phyloP scores from a whole-genome alignment of 2,797 vertebrate genomes.

The Acridotheres tristis region DNA sequence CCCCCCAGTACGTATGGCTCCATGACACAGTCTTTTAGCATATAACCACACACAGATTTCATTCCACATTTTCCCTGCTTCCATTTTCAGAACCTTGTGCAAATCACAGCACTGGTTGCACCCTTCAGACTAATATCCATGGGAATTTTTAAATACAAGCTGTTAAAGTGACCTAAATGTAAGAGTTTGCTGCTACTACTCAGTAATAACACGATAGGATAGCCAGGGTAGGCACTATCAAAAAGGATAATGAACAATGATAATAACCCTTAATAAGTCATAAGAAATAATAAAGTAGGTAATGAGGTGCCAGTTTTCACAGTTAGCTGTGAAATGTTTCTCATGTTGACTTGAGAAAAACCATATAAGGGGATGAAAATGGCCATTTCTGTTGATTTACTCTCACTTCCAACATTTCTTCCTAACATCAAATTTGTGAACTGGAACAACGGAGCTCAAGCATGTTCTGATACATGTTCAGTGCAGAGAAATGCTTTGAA shows the following conservation, averaged over 20 bases:
- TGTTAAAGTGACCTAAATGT: constrained; percentile 41
- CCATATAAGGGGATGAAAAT: constrained; percentile 17
- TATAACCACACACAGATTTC: not conserved
- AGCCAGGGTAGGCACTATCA: constrained; percentile 13
- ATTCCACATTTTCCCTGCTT: not conserved
- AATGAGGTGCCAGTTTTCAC: constrained; percentile 48
- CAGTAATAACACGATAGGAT: not conserved
- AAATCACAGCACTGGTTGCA: constrained; percentile 14
- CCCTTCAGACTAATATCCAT: constrained; percentile 23
- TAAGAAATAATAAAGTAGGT: constrained; percentile 52
- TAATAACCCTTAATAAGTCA: constrained; percentile 54
- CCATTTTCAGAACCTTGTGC: constrained; percentile 19
- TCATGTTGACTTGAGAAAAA: constrained; percentile 7
- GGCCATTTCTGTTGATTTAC: constrained; percentile 40
- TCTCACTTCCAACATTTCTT: not conserved
- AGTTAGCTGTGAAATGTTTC: constrained; percentile 46
- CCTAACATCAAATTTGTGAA: constrained; percentile 23
- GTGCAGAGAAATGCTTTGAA: constrained; percentile 23
- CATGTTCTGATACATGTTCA: not conserved
- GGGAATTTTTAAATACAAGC: constrained; percentile 38
- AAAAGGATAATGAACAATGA: constrained; percentile 20
- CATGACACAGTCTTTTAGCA: not conserved
- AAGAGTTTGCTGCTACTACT: not conserved
- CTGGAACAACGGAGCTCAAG: not conserved
- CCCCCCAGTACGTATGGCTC: not conserved